Percentiles rank a stretch among this genome's conserved stretches.
phyloP scores from a whole-genome alignment of 2,113 vertebrate species.

The Eolophus roseicapilla region DNA sequence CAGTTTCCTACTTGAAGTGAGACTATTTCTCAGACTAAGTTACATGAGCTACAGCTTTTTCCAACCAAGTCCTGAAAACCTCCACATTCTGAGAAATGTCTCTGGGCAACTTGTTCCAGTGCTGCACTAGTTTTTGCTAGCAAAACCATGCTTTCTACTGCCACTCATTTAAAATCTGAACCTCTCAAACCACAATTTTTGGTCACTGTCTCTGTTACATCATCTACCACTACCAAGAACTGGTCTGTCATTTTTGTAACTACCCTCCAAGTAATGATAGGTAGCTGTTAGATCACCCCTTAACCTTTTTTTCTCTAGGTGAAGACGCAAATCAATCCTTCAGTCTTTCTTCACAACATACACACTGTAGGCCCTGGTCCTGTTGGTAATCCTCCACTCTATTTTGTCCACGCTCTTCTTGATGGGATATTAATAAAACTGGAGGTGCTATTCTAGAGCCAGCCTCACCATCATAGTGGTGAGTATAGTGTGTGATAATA shows the following conservation, averaged over 20 bases:
- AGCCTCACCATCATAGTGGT: not conserved
- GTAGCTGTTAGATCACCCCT: not conserved
- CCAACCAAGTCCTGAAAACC: not conserved
- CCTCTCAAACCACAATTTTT: not conserved
- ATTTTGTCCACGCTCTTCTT: not conserved
- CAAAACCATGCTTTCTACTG: not conserved
- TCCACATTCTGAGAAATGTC: fast-evolving
- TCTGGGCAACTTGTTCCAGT: not conserved
- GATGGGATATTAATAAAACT: not conserved
- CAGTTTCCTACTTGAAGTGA: not conserved
- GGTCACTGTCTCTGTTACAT: not conserved
- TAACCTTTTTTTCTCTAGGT: not conserved
- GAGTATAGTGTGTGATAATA: not conserved
- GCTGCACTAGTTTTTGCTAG: not conserved
- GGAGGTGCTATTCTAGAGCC: not conserved
- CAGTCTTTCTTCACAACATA: not conserved
- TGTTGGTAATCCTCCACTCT: not conserved
- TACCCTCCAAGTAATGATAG: not conserved
- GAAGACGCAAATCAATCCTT: not conserved
- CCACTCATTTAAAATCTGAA: not conserved
- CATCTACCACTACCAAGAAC: not conserved
- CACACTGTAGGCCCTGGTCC: not conserved
- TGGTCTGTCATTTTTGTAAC: not conserved
- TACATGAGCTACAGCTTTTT: not conserved
- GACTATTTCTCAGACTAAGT: not conserved